Evolutionary conservation across 1,140 invertebrate species (phyloP).

Genomic region (Drosophila saltans): DNA sequence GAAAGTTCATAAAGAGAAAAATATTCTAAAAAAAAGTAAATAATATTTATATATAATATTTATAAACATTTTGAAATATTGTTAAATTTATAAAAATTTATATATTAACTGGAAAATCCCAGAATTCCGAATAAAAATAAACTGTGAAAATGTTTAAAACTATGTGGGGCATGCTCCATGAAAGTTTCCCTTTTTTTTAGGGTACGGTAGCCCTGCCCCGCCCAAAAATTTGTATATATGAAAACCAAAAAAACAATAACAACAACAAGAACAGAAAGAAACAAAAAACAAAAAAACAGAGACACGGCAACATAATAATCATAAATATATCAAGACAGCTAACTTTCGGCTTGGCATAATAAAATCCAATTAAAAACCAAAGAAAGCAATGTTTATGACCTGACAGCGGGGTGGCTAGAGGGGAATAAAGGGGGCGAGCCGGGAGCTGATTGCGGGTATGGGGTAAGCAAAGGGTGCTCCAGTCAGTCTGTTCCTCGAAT

Average conservation of each 20-base stretch:
- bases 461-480: constrained; percentile 53
- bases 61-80: too few species aligned
- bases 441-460: neutral
- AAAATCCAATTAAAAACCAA: constrained; percentile 81
- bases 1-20: too few species aligned
- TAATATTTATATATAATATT: too few species aligned
- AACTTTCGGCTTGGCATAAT: constrained; percentile 76
- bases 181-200: constrained; percentile 10
- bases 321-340: constrained; percentile 76
- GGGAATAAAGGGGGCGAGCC: neutral
- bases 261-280: constrained; percentile 26
- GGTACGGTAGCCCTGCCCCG: constrained; percentile 45
- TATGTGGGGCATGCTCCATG: neutral
- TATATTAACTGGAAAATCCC: too few species aligned
- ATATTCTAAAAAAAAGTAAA: too few species aligned
- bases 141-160: neutral
- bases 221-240: constrained; percentile 25
- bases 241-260: constrained; percentile 26
- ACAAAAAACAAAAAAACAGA: constrained; percentile 14
- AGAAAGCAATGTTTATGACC: constrained; percentile 79
- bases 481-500: constrained; percentile 34
- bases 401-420: constrained; percentile 44
- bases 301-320: constrained; percentile 76
- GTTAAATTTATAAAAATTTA: too few species aligned
- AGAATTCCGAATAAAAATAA: too few species aligned